phyloP scores from a whole-genome alignment of 1,140 invertebrate genomes.

The Stratiolaelaps scimitus region DNA sequence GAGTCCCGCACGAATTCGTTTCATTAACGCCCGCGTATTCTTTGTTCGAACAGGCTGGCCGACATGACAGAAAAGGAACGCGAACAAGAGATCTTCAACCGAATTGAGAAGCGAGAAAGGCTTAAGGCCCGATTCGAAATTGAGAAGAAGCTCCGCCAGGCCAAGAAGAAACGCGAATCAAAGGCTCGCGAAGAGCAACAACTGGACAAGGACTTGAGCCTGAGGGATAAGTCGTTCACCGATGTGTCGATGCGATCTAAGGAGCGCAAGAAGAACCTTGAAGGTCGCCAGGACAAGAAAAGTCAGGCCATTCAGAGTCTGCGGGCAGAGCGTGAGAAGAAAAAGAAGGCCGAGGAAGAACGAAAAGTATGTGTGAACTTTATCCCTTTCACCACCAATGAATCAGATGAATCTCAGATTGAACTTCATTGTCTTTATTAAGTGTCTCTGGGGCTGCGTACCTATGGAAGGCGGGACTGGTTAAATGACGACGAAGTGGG shows the following conservation, averaged over 20 bases:
- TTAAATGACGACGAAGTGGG: too few species aligned
- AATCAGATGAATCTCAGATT: too few species aligned
- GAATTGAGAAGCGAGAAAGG: slow-evolving; percentile 80
- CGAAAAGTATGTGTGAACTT: slow-evolving; percentile 21
- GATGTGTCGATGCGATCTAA: slow-evolving; percentile 67
- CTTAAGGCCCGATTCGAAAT: slow-evolving; percentile 94
- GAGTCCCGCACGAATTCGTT: too few species aligned
- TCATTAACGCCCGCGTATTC: too few species aligned
- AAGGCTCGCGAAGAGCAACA: slow-evolving; percentile 44
- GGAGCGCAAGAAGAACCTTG: slow-evolving; percentile 80
- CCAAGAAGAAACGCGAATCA: slow-evolving; percentile 57
- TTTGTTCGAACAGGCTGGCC: slow-evolving; percentile 48
- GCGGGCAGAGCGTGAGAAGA: slow-evolving; percentile 75
- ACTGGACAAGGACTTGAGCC: too few species aligned
- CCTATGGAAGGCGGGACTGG: too few species aligned
- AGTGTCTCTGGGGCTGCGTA: too few species aligned
- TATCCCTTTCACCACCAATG: too few species aligned
- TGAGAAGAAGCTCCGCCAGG: slow-evolving; percentile 76
- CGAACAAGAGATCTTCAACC: slow-evolving; percentile 91
- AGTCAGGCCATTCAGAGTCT: slow-evolving; percentile 79
- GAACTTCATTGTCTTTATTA: too few species aligned
- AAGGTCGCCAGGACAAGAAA: slow-evolving; percentile 67
- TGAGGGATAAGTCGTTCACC: slow-evolving; percentile 39
- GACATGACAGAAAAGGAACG: slow-evolving; percentile 91
- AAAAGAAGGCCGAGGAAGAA: slow-evolving; percentile 43